Conservation (phyloP, 2,113 vertebrate species). For the Alectura lathami region DNA sequence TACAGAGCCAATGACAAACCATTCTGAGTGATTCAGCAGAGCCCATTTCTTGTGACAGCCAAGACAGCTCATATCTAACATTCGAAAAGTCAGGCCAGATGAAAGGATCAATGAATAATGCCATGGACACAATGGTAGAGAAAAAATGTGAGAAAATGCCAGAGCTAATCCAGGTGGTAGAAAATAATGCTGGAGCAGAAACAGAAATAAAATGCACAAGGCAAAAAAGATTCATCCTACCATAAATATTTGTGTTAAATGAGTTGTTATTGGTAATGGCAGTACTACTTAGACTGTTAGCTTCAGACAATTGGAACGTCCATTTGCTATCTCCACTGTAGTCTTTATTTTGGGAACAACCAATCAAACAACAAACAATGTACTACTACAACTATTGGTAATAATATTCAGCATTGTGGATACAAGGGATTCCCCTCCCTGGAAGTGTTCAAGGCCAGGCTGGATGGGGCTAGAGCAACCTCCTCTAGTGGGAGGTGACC, state of each 20-base stretch:
- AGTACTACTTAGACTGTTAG: background rate
- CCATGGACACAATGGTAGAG: conserved; percentile 41
- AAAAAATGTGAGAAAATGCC: conserved; percentile 20
- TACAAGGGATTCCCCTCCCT: too few relatives aligned
- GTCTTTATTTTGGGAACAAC: background rate
- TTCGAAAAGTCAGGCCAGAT: conserved; percentile 56
- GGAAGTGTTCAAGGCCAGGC: too few relatives aligned
- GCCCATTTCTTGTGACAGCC: conserved; percentile 30
- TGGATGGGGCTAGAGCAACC: too few relatives aligned
- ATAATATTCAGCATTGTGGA: conserved; percentile 29
- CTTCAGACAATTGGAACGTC: background rate
- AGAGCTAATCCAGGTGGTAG: background rate
- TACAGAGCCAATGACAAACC: conserved; percentile 1
- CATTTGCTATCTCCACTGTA: background rate
- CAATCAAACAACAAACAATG: background rate
- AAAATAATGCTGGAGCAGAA: conserved; percentile 18
- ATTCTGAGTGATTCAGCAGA: conserved; percentile 40
- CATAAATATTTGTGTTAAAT: conserved; percentile 14
- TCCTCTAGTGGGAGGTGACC: too few relatives aligned
- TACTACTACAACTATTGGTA: conserved; percentile 12
- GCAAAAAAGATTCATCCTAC: background rate
- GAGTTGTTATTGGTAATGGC: background rate
- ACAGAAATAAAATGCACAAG: background rate
- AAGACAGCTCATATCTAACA: conserved; percentile 50
- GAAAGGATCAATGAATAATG: conserved; percentile 64